These are phyloP conservation scores for Drosophila affinis DNA, from an alignment of 2,888 invertebrate species.

Conservation along the genomic window DNA sequence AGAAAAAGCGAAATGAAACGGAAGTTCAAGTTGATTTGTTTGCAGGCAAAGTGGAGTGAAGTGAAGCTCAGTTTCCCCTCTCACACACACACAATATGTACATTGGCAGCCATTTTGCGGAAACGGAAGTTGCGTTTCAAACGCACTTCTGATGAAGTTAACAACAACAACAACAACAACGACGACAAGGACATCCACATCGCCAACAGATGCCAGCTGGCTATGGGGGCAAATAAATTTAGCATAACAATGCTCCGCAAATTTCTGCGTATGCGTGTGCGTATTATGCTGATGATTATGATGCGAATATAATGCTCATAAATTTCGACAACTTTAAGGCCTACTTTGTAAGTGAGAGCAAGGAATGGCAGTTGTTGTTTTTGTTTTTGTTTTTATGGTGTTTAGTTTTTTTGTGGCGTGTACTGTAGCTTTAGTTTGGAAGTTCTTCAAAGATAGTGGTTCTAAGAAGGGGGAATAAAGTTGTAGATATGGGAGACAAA, in stretches of 20 bases:
- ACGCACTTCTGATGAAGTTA: conserved; percentile 72
- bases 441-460: too few relatives aligned
- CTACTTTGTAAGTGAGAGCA: not conserved
- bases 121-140: conserved; percentile 71
- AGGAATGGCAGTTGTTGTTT: too few relatives aligned
- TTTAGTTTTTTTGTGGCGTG: not conserved
- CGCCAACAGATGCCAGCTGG: conserved; percentile 35
- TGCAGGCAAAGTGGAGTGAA: conserved; percentile 49
- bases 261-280: conserved; percentile 49
- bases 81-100: conserved; percentile 12
- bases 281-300: conserved; percentile 53
- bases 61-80: conserved; percentile 3
- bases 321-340: conserved; percentile 39
- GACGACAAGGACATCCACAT: conserved; percentile 37
- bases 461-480: too few relatives aligned
- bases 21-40: conserved; percentile 76
- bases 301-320: conserved; percentile 58
- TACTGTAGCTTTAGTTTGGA: too few relatives aligned
- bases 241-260: conserved; percentile 73
- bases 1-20: conserved; percentile 73
- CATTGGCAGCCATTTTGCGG: conserved; percentile 66
- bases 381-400: not conserved
- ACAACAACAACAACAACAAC: conserved; percentile 43
- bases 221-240: conserved; percentile 69
- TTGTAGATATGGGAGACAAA: too few relatives aligned